Evolutionary conservation across 2,888 invertebrate genomes (phyloP).

Genomic region (Parnassius orleans): DNA sequence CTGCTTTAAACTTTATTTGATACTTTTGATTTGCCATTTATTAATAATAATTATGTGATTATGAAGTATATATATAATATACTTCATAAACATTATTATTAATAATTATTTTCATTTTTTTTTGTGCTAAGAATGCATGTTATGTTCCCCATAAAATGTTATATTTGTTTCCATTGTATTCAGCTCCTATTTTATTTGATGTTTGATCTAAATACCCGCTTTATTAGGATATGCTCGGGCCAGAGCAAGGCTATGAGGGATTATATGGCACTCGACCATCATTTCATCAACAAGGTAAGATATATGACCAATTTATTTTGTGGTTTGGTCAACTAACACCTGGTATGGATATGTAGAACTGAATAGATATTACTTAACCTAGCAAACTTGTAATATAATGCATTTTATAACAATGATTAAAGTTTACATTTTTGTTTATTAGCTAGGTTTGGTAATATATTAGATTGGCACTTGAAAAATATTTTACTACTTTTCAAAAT

Average conservation of each 20-base stretch:
- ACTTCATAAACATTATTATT: too few relatives aligned
- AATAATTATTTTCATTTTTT: too few relatives aligned
- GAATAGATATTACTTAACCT: conserved; percentile 23
- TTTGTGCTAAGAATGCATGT: too few relatives aligned
- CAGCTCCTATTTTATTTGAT: conserved; percentile 39
- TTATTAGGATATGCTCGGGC: conserved; percentile 92
- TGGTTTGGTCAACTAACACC: conserved; percentile 52
- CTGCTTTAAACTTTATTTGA: too few relatives aligned
- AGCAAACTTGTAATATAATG: neutral
- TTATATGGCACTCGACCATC: conserved; percentile 96
- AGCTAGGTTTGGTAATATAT: conserved; percentile 29
- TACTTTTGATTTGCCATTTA: too few relatives aligned
- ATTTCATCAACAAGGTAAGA: conserved; percentile 93
- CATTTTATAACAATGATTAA: too few relatives aligned
- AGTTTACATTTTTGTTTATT: conserved; percentile 24
- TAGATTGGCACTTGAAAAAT: conserved; percentile 24
- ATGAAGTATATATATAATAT: too few relatives aligned
- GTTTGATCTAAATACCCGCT: conserved; percentile 57
- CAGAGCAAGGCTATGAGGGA: conserved; percentile 96
- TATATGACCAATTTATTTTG: conserved; percentile 32
- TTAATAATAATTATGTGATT: too few relatives aligned
- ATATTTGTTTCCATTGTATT: conserved; percentile 39
- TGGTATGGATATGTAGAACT: conserved; percentile 16
- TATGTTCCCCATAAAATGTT: neutral
- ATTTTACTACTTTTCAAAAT: conserved; percentile 19